Evolutionary conservation across 1,140 invertebrate species (phyloP), one percentile per base, ranked within the genome.

Genomic region (Drosophila melanica): DNA sequence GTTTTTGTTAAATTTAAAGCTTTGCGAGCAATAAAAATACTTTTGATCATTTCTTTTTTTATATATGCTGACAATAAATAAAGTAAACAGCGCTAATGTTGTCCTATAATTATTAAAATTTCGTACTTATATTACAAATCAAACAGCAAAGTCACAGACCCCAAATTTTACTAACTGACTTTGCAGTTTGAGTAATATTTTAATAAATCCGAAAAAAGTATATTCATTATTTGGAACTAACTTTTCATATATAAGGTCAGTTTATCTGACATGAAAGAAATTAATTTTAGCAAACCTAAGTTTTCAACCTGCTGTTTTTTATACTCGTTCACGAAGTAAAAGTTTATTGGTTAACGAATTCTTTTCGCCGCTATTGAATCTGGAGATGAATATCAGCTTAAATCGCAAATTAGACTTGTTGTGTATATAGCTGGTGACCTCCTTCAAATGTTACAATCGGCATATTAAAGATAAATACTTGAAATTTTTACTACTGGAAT

Each of bases 91-190:
- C 20, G 11, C 12, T 16, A 48, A n/a, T 48, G n/a, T 8, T 45
- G 8, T 45, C n/a, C 11, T n/a, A 41, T 14, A 14, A 14, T 39
- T 14, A 41, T 41, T 41, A 7, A 10, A 11, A 20, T 39, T 48
- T 45, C 30, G 9, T 30, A 18, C 14, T 44, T 48, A 37, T 55
- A 82, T 79, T 75, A 75, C 75, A 33, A 44, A 8, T 6, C 79
- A 84, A 76, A 79, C 37, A 50, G 42, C 75, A 84, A 84, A 84
- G 42, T 76, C 80, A 84, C 79, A 82, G 67, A 84, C 80, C 80
- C 67, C 76, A 84, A 84, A 84, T 62, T 81, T 72, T 72, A 69
- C 50, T 72, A 55, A 76, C 80, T 73, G 80, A 84, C 79, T 79
- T 82, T 79, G 76, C 51, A 37, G 41, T 65, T 79, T 79, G 75